Conservation (phyloP, 2,888 invertebrate genomes). For the Phytoseiulus persimilis region DNA sequence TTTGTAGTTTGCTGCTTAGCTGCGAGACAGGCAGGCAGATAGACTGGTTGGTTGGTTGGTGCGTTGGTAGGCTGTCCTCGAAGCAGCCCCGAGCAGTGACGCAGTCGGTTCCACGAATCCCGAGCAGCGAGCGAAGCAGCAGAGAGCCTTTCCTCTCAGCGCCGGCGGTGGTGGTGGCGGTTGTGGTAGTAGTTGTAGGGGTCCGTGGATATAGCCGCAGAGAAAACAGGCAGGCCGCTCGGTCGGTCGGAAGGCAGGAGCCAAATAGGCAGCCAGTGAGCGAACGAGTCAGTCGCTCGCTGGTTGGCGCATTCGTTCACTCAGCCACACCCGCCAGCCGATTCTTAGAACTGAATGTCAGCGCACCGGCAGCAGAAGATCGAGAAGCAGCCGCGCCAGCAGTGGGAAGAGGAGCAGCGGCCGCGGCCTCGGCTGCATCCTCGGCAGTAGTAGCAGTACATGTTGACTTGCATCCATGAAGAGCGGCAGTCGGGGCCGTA, state of each 20-base stretch:
- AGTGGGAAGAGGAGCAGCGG: background rate
- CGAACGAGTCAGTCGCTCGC: background rate
- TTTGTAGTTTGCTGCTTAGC: background rate
- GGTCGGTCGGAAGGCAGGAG: background rate
- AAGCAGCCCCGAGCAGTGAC: background rate
- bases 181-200: background rate
- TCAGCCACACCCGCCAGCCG: background rate
- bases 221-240: background rate
- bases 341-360: background rate
- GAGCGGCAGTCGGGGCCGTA: too few relatives aligned
- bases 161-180: background rate
- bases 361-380: conserved; percentile 5
- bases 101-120: conserved; percentile 5
- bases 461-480: too few relatives aligned
- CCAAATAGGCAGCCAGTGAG: background rate
- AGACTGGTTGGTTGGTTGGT: background rate
- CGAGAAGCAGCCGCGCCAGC: background rate
- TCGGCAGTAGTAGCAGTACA: background rate
- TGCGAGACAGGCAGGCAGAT: background rate
- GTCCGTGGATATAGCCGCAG: conserved; percentile 5
- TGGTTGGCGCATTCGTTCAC: background rate
- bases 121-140: background rate
- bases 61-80: background rate
- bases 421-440: background rate
- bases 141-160: background rate